A percentile compares a stretch with the other conserved stretches of the same genome.
Evolutionary conservation across 2,797 vertebrate genomes (phyloP).

Genomic region (Sebastolobus altivelis): DNA sequence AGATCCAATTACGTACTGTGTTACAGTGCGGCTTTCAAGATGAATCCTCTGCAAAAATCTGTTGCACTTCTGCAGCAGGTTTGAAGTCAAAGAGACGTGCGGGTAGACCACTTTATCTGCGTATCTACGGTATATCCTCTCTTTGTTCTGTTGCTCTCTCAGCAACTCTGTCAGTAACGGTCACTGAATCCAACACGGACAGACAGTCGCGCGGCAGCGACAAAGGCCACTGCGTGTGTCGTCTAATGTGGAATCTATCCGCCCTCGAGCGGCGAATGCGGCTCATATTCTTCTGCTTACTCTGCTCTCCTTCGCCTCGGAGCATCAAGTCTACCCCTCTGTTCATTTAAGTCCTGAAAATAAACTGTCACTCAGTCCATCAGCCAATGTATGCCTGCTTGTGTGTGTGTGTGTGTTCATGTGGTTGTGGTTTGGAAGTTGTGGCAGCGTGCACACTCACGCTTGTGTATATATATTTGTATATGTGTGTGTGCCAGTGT

Average conservation of each 20-base stretch:
- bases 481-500: constrained; percentile 18
- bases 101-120: constrained; percentile 35
- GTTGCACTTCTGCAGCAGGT: constrained; percentile 41
- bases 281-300: constrained; percentile 58
- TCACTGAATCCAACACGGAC: constrained; percentile 54
- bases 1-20: constrained; percentile 62
- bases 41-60: constrained; percentile 48
- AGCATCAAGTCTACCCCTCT: constrained; percentile 66
- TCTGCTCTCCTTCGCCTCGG: constrained; percentile 58
- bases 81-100: constrained; percentile 40
- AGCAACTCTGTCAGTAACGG: constrained; percentile 55
- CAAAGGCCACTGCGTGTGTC: constrained; percentile 30
- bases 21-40: constrained; percentile 57
- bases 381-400: constrained; percentile 46
- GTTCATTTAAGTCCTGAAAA: constrained; percentile 76
- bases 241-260: constrained; percentile 47
- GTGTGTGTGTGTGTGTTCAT: constrained; percentile 38
- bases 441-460: constrained; percentile 8
- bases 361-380: constrained; percentile 79
- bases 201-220: constrained; percentile 42
- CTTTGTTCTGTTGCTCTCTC: constrained; percentile 59
- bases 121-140: constrained; percentile 23
- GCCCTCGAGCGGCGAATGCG: constrained; percentile 19
- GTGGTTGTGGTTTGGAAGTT: constrained; percentile 30
- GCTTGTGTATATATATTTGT: constrained; percentile 33